Conservation (phyloP, 2,888 invertebrate species). For the Xiphydria camelus region DNA sequence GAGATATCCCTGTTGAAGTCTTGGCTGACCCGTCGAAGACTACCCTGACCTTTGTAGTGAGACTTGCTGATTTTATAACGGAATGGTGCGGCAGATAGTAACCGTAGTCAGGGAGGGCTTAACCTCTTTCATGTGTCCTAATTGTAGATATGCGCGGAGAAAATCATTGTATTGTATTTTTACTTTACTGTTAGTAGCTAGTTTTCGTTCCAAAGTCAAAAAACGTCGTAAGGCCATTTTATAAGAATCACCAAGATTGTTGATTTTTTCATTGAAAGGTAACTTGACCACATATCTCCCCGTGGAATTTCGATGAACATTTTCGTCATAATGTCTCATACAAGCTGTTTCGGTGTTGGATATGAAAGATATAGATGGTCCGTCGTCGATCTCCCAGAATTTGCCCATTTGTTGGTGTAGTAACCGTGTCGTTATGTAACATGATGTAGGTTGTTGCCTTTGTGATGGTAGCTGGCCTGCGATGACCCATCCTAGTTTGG, state of each 20-base stretch:
- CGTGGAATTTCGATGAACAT: not conserved
- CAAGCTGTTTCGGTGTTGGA: not conserved
- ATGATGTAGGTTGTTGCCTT: constrained; percentile 1
- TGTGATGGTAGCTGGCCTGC: constrained; percentile 6
- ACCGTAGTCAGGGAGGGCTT: no score
- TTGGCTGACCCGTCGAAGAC: no score
- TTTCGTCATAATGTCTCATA: not conserved
- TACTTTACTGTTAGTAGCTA: not conserved
- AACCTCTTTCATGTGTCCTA: no score
- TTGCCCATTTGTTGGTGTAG: constrained; percentile 6
- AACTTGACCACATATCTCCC: not conserved
- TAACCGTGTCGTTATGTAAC: not conserved
- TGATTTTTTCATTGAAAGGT: not conserved
- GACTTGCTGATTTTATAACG: constrained; percentile 22
- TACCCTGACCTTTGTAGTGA: no score
- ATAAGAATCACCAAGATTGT: not conserved
- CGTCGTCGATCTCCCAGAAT: constrained; percentile 18
- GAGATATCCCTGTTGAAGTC: constrained; percentile 19
- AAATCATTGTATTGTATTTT: no score
- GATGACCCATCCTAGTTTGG: constrained; percentile 16
- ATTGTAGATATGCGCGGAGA: no score
- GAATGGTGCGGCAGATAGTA: constrained; percentile 31
- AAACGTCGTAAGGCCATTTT: not conserved
- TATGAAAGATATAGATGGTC: not conserved
- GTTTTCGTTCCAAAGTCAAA: not conserved